phyloP scores from a whole-genome alignment of 2,113 vertebrate species.

The Dicaeum eximium region DNA sequence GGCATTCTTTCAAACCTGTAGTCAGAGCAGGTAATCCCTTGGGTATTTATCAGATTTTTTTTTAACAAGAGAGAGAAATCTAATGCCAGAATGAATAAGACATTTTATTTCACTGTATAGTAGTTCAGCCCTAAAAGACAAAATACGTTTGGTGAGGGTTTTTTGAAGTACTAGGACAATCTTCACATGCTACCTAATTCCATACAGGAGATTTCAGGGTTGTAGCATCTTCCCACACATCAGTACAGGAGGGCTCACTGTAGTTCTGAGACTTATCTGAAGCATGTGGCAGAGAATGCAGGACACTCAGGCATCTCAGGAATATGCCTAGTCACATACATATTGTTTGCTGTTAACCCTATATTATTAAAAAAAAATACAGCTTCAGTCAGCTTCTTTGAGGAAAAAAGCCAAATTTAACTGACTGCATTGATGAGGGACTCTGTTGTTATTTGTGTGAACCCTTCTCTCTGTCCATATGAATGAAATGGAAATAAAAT shows the following conservation, averaged over 20 bases:
- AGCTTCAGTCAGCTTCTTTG: not conserved
- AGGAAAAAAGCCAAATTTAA: not conserved
- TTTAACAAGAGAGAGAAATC: not conserved
- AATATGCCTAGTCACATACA: not conserved
- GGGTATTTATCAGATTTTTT: not conserved
- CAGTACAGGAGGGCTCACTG: not conserved
- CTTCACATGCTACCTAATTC: not conserved
- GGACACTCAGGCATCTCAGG: not conserved
- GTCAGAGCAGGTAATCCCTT: not conserved
- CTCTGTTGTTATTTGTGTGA: not conserved
- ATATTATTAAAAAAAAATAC: not conserved
- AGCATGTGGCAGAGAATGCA: not conserved
- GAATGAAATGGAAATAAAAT: not conserved
- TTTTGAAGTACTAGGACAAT: not conserved
- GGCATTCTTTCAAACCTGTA: not conserved
- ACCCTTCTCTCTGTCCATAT: not conserved
- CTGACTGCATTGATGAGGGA: not conserved
- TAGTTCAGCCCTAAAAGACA: not conserved
- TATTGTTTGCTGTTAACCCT: not conserved
- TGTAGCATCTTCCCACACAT: not conserved
- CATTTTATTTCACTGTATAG: not conserved
- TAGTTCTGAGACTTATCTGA: not conserved
- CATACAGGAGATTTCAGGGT: not conserved
- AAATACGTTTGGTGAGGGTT: not conserved
- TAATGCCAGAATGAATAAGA: not conserved